Percentiles rank a stretch among this genome's conserved stretches.
Conservation (phyloP, 64 coral and sea anemone genomes). For the Trachythela sp. region DNA sequence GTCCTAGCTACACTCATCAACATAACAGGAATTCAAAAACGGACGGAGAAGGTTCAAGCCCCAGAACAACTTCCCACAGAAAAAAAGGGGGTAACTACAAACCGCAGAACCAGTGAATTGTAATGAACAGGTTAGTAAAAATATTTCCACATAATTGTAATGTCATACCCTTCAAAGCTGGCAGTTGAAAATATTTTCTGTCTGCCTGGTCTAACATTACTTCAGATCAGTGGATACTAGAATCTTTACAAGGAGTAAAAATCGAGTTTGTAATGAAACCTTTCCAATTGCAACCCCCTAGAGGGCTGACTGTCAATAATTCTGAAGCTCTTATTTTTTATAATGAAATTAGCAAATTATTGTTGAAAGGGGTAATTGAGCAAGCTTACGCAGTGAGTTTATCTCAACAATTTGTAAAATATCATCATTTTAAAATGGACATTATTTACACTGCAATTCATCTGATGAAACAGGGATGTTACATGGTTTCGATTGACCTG, state of each 20-base stretch:
- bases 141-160: background rate
- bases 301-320: background rate
- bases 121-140: slow-evolving; percentile 5
- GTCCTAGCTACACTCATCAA: no score
- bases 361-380: background rate
- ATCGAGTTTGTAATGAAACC: background rate
- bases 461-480: background rate
- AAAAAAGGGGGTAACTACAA: background rate
- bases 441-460: background rate
- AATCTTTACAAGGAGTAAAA: background rate
- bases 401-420: background rate
- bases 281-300: background rate
- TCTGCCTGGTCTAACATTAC: background rate
- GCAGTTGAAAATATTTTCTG: slow-evolving; percentile 9
- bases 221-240: background rate
- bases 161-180: slow-evolving; percentile 1
- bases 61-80: background rate
- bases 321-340: background rate
- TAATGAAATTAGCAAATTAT: background rate
- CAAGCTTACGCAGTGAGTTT: background rate
- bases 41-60: background rate
- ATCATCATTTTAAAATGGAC: background rate
- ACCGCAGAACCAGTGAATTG: background rate
- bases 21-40: no score
- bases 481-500: background rate